Base-by-base conservation (phyloP, 2,888 invertebrate species). In the Xestia c-nigrum region DNA sequence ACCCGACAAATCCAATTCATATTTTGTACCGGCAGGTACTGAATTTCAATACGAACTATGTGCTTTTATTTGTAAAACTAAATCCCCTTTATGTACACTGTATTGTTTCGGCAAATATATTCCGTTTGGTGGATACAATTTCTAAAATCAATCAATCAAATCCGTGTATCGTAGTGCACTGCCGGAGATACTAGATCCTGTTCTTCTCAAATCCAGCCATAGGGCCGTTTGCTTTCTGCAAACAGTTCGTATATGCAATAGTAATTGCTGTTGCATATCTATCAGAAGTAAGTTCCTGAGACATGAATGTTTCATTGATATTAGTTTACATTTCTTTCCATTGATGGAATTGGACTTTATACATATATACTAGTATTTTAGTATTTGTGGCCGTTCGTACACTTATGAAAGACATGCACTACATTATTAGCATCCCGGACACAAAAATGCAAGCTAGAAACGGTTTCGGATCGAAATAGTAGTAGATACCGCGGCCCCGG, bases 71-170 rank as follows among this genome's bases (percentile, higher is more conserved):
- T 52, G 9, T 12, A 46, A 40, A 46, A 12, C 24, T 52, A 19
- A 76, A 40, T 46, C 57, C 16, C 21, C 2, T 6, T 6, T 57
- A n/a, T 16, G 31, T 38, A 38, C 24, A 38, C 52, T 66, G 16
- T 55, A 38, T 61, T 71, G 71, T 71, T 74, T 50, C 9, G 5
- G 7, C n/a, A 31, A 46, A 67, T 74, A 71, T 74, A 70, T 66
- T 66, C 66, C 19, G 43, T 74, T 70, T 55, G 57, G 61, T 73
- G 67, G 31, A 71, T 80, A 73, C 40, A 64, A 59, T 68, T 71
- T 38, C 65, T 61, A 65, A 67, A 71, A 71, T 73, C 52, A 67
- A 75, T 85, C 83, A 47, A 85, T 85, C 72, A 69, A 74, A 72
- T 84, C 68, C 47, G 47, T 74, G 46, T 74, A 83, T 64, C 50